Evolutionary conservation across 2,888 invertebrate genomes (phyloP).

Genomic region (Meliscaeva auricollis): DNA sequence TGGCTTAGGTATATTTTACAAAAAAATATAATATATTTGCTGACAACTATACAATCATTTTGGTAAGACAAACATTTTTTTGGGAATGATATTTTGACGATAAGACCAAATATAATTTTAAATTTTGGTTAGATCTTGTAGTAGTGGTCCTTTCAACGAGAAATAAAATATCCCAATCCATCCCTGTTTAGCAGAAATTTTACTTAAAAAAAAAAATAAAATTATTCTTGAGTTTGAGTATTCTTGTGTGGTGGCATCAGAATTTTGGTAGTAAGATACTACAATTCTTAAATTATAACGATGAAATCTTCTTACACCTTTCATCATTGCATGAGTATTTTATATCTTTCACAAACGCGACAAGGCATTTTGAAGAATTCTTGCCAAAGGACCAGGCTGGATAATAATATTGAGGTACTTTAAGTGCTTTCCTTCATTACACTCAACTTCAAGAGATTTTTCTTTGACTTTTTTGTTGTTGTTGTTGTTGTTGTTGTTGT

Average conservation of each 20-base stretch:
- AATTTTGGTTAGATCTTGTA: too few species aligned
- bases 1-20: too few species aligned
- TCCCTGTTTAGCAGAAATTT: not conserved
- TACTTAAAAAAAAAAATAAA: not conserved
- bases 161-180: not conserved
- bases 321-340: not conserved
- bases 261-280: not conserved
- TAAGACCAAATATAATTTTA: too few species aligned
- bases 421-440: slow-evolving; percentile 34
- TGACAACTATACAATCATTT: too few species aligned
- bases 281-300: not conserved
- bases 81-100: too few species aligned
- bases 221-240: not conserved
- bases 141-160: too few species aligned
- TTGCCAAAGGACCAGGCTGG: slow-evolving; percentile 5
- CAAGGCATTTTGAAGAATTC: slow-evolving; percentile 25
- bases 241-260: not conserved
- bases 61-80: too few species aligned
- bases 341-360: slow-evolving; percentile 12
- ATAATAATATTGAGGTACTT: slow-evolving; percentile 14
- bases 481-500: not conserved
- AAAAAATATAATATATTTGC: too few species aligned
- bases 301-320: not conserved
- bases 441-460: slow-evolving; percentile 1
- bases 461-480: not conserved